Percentiles rank a stretch among this genome's conserved stretches.
phyloP scores from a whole-genome alignment of 1,140 invertebrate species.

The Brachionus sp. region DNA sequence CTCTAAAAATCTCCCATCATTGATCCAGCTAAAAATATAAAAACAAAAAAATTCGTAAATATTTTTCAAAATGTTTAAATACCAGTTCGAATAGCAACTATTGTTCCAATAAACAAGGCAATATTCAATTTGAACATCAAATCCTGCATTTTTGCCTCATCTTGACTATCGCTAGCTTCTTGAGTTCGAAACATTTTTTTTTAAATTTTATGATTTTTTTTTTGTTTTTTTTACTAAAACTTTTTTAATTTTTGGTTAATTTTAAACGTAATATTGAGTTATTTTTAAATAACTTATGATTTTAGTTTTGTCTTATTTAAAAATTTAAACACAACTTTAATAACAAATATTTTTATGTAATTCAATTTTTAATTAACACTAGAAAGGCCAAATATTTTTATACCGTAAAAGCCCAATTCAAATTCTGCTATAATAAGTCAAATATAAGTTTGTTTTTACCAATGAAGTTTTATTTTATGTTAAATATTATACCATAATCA shows the following conservation, averaged over 20 bases:
- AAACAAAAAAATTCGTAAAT: background rate
- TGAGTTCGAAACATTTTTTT: slow-evolving; percentile 34
- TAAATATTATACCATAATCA: too few relatives aligned
- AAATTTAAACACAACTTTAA: background rate
- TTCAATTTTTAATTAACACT: too few relatives aligned
- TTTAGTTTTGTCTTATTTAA: background rate
- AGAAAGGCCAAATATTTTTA: too few relatives aligned
- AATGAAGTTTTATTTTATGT: too few relatives aligned
- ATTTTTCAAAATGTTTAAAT: background rate
- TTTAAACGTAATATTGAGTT: slow-evolving; percentile 11
- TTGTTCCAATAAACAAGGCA: slow-evolving; percentile 22
- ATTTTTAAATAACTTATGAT: background rate
- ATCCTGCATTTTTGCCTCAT: slow-evolving; percentile 40
- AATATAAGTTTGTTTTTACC: too few relatives aligned
- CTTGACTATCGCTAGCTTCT: slow-evolving; percentile 2
- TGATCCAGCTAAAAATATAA: background rate
- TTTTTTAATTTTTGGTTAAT: background rate
- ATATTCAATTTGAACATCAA: slow-evolving; percentile 45
- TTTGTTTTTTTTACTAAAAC: too few relatives aligned
- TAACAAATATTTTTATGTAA: background rate
- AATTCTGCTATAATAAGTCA: too few relatives aligned
- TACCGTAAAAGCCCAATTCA: too few relatives aligned
- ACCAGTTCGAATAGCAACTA: slow-evolving; percentile 31
- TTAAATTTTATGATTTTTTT: background rate
- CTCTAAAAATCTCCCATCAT: background rate